A percentile compares a stretch with the other conserved stretches of the same genome.
These are phyloP conservation scores for Andricus grossulariae DNA, from an alignment of 1,140 invertebrate species.

Conservation along the genomic window DNA sequence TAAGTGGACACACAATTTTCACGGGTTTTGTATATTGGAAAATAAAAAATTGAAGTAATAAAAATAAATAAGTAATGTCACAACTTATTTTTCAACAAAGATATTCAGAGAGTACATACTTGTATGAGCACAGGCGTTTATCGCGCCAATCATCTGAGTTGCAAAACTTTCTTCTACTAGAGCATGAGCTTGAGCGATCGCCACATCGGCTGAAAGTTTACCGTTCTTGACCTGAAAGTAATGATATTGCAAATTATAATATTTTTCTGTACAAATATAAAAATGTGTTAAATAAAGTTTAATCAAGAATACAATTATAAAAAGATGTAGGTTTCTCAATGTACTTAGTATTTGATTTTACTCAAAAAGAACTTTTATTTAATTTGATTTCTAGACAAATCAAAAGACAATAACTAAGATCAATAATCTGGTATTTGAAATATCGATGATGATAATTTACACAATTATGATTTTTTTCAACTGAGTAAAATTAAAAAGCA, in stretches of 20 bases:
- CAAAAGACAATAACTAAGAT: slow-evolving; percentile 18
- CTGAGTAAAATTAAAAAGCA: too few relatives aligned
- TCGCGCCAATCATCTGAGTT: background rate
- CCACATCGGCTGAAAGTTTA: background rate
- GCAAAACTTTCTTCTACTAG: background rate
- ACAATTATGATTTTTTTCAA: too few relatives aligned
- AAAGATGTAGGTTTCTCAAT: slow-evolving; percentile 15
- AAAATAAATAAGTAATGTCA: too few relatives aligned
- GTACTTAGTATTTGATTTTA: slow-evolving; percentile 16
- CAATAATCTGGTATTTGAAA: slow-evolving; percentile 8
- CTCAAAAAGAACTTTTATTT: slow-evolving; percentile 31
- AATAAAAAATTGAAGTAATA: too few relatives aligned
- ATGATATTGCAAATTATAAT: background rate
- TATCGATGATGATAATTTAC: slow-evolving; percentile 19
- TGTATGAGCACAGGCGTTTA: background rate
- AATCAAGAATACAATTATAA: slow-evolving; percentile 29
- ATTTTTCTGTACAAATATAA: background rate
- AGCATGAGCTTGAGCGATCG: background rate
- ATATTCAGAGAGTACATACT: too few relatives aligned
- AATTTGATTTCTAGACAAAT: slow-evolving; percentile 29
- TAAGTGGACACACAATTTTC: too few relatives aligned
- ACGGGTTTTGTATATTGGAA: too few relatives aligned
- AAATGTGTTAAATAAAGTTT: slow-evolving; percentile 28
- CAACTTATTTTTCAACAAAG: too few relatives aligned
- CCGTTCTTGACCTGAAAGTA: background rate